A percentile compares a stretch with the other conserved stretches of the same genome.
These are phyloP conservation scores for Hermetia illucens DNA, from an alignment of 1,140 invertebrate genomes.

Conservation along the genomic window DNA sequence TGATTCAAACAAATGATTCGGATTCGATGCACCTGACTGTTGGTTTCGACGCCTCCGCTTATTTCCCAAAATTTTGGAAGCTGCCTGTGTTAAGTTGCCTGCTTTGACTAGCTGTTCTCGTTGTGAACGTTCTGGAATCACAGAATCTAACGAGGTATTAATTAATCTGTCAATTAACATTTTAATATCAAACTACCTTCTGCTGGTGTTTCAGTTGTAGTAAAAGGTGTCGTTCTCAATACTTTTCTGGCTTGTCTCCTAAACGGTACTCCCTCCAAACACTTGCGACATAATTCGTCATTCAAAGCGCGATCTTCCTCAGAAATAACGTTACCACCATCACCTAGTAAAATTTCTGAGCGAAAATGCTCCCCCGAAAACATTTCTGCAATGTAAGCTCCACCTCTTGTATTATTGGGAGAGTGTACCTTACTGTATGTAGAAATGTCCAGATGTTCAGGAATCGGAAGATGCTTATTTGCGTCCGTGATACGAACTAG, in stretches of 20 bases:
- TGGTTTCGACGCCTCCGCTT: conserved; percentile 12
- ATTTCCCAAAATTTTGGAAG: conserved; percentile 19
- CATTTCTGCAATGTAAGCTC: conserved; percentile 70
- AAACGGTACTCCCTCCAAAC: conserved; percentile 14
- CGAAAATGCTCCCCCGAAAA: conserved; percentile 47
- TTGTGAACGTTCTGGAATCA: conserved; percentile 7
- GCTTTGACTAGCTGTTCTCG: conserved; percentile 17
- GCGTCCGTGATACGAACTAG: conserved; percentile 55
- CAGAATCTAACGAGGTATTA: background rate
- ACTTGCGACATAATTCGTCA: conserved; percentile 21
- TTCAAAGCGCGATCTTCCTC: conserved; percentile 8
- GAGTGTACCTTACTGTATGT: conserved; percentile 58
- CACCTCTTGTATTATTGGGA: conserved; percentile 35
- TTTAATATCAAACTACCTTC: conserved; percentile 1
- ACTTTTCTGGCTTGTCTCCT: conserved; percentile 17
- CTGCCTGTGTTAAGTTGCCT: conserved; percentile 20
- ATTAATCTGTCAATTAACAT: background rate
- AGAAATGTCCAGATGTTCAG: conserved; percentile 48
- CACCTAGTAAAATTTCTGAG: conserved; percentile 49
- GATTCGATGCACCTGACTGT: conserved; percentile 10
- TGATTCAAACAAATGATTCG: conserved; percentile 3
- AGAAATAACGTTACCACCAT: conserved; percentile 30
- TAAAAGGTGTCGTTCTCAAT: conserved; percentile 24
- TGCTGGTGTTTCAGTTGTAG: conserved; percentile 17
- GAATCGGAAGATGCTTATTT: conserved; percentile 47